Conservation (phyloP, 2,113 vertebrate species). For the Hippoglossus stenolepis region DNA sequence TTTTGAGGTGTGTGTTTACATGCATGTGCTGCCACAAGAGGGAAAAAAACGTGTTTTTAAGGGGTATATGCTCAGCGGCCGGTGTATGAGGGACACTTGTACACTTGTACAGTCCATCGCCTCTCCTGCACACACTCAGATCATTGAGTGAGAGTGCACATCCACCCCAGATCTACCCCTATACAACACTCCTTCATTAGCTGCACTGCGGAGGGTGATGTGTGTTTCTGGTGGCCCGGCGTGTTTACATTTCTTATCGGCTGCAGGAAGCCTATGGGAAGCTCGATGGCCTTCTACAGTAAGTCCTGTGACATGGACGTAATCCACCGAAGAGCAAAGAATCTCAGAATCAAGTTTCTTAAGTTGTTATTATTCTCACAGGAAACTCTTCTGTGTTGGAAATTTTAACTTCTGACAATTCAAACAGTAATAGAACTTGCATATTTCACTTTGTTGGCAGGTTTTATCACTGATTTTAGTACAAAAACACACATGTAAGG, state of each 20-base stretch:
- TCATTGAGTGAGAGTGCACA: constrained; percentile 69
- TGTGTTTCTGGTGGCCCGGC: constrained; percentile 30
- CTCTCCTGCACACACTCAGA: constrained; percentile 51
- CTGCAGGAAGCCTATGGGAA: constrained; percentile 84
- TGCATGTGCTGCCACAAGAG: constrained; percentile 3
- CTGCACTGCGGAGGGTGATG: constrained; percentile 56
- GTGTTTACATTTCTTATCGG: constrained; percentile 83
- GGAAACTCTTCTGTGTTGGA: no score
- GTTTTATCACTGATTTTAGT: no score
- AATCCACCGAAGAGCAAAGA: constrained; percentile 63
- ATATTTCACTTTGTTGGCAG: no score
- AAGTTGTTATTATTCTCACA: not conserved
- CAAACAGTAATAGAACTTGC: no score
- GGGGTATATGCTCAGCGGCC: not conserved
- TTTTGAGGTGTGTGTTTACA: constrained; percentile 22
- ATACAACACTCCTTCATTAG: constrained; percentile 16
- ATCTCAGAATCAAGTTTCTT: not conserved
- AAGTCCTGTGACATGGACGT: constrained; percentile 76
- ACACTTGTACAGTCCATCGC: constrained; percentile 56
- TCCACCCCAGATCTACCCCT: not conserved
- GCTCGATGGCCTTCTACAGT: constrained; percentile 54
- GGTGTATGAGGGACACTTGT: constrained; percentile 56
- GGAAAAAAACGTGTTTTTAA: not conserved
- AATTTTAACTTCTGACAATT: no score
- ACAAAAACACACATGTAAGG: no score